Base-by-base conservation (phyloP, 2,797 vertebrate genomes). In the Helicolenus hilgendorfi region DNA sequence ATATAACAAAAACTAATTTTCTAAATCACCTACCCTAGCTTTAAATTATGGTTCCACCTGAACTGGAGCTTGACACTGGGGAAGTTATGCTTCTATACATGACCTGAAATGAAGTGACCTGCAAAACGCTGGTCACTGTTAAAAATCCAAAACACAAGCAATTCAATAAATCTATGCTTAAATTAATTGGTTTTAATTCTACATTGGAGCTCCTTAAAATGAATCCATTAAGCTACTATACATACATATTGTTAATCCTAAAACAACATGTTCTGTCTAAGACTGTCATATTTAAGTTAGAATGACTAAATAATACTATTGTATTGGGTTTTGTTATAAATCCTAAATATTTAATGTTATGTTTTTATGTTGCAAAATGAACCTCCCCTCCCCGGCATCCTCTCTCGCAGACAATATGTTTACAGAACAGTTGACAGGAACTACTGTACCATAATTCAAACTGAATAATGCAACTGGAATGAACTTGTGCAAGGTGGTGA, bases 391-490 rank as follows among this genome's bases (percentile, higher is more conserved):
- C n/a, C 53, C 36, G 58, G 62, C 64, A 77, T 60, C 29, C 29
- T 78, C 7, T 5, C 0, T 14, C 49, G 27, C 72, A 63, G 35
- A 67, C 69, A 83, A 45, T 13, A 41, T 78, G 63, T 88, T 77
- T 81, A 90, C 77, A 89, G 71, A 86, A n/a, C 58, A 74, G 60
- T 27, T 88, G 68, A 86, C 59, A 77, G 63, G 4, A 72, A 60
- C 35, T 82, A 73, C 35, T 53, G 18, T 53, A 53, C 18, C 26
- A 79, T 71, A 67, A 79, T 41, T 76, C 81, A 77, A 67, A 76
- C 60, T 60, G 64, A 91, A 81, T 89, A 86, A 90, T 82, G 15
- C 71, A 89, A 71, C 62, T 64, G 63, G 36, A 67, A 88, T 68
- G 74, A 77, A 74, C 27, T 31, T 74, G 31, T 60, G 53, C 26